A percentile compares a stretch with the other conserved stretches of the same genome.
phyloP scores from a whole-genome alignment of 2,797 vertebrate species.

The Melanotaenia parkinsoni region DNA sequence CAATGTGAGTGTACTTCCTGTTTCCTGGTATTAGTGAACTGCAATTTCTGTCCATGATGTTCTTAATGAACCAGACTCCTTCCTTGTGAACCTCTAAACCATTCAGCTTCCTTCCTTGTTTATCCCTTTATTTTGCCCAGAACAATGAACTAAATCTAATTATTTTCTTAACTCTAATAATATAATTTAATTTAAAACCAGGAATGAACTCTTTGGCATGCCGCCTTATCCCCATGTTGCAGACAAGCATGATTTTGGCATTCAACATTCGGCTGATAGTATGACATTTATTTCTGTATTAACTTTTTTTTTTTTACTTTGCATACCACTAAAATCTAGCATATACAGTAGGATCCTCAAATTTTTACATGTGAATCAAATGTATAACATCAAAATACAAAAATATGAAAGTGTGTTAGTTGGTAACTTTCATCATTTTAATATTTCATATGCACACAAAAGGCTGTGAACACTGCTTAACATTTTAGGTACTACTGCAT shows the following conservation, averaged over 20 bases:
- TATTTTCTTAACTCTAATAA: neutral
- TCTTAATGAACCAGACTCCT: constrained; percentile 17
- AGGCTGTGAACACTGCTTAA: too few relatives aligned
- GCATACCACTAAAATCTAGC: too few relatives aligned
- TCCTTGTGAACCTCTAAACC: neutral
- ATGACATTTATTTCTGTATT: neutral
- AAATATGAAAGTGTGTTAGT: neutral
- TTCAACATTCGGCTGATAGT: neutral
- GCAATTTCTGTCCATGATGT: constrained; percentile 25
- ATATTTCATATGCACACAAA: neutral
- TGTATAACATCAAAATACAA: neutral
- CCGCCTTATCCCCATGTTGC: constrained; percentile 9
- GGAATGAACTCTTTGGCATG: neutral
- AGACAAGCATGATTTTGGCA: neutral
- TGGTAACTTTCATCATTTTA: neutral
- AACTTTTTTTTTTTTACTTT: too few relatives aligned
- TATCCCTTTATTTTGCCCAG: neutral
- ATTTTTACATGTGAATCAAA: neutral
- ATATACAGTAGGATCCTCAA: neutral
- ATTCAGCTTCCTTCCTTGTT: neutral
- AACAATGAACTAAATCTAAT: neutral
- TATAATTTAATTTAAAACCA: neutral
- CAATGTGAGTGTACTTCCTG: constrained; percentile 60
- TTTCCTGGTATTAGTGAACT: constrained; percentile 39
- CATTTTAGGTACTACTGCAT: too few relatives aligned